Conservation (phyloP, 2,797 vertebrate genomes). For the Taeniopygia guttata region DNA sequence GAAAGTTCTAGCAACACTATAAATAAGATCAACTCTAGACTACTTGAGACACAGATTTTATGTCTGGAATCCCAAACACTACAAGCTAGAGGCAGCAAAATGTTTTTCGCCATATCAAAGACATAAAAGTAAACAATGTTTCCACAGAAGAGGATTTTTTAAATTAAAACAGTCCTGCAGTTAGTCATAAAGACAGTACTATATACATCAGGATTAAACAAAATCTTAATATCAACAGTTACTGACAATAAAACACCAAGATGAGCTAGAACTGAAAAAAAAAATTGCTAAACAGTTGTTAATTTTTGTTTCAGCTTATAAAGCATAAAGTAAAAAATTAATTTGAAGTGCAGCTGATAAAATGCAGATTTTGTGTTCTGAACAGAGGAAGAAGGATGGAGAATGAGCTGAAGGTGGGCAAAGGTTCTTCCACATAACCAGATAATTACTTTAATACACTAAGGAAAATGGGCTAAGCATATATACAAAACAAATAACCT, state of each 20-base stretch:
- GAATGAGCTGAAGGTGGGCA: background rate
- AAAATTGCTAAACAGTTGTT: background rate
- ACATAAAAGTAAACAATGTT: background rate
- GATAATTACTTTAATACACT: background rate
- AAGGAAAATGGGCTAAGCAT: background rate
- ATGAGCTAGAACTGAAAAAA: background rate
- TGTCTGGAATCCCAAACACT: background rate
- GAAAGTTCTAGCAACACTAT: background rate
- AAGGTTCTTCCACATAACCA: background rate
- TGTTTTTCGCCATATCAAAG: background rate
- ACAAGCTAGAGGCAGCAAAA: background rate
- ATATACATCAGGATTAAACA: background rate
- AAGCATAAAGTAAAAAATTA: background rate
- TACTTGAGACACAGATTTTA: background rate
- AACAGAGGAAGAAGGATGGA: background rate
- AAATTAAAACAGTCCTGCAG: background rate
- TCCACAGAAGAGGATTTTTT: background rate
- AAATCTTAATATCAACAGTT: background rate
- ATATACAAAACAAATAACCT: background rate
- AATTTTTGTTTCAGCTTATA: background rate
- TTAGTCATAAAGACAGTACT: background rate
- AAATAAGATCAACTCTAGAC: background rate
- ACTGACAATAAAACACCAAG: background rate
- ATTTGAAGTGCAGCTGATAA: background rate
- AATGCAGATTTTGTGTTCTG: background rate